Conservation (phyloP, 2,113 vertebrate genomes). For the Pteropus alecto region DNA sequence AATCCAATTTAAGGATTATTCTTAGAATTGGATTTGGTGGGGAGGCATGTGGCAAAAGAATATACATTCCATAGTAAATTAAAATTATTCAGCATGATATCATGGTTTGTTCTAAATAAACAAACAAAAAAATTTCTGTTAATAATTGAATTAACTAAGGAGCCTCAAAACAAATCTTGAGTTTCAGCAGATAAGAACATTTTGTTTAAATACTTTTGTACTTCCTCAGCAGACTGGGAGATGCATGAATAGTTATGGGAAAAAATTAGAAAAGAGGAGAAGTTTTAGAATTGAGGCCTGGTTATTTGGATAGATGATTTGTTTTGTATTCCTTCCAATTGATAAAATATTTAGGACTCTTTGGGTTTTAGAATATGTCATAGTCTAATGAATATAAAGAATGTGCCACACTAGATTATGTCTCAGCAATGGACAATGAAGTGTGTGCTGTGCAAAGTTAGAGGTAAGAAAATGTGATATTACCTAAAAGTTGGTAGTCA, state of each 20-base stretch:
- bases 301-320: not conserved
- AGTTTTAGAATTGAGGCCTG: not conserved
- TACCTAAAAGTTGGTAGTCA: not conserved
- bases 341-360: not conserved
- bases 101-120: not conserved
- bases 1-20: not conserved
- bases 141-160: not conserved
- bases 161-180: not conserved
- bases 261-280: not conserved
- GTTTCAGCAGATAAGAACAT: not conserved
- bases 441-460: not conserved
- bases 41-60: not conserved
- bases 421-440: not conserved
- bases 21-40: not conserved
- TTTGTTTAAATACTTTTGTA: not conserved
- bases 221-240: not conserved
- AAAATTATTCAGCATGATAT: not conserved
- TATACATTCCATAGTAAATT: not conserved
- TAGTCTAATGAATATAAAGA: not conserved
- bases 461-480: not conserved
- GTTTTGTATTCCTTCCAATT: not conserved
- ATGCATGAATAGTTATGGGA: not conserved
- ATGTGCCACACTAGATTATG: not conserved
- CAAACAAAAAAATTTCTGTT: not conserved
- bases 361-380: not conserved